Evolutionary conservation across 2,888 invertebrate genomes (phyloP).

Genomic region (Brachypterus glaber): DNA sequence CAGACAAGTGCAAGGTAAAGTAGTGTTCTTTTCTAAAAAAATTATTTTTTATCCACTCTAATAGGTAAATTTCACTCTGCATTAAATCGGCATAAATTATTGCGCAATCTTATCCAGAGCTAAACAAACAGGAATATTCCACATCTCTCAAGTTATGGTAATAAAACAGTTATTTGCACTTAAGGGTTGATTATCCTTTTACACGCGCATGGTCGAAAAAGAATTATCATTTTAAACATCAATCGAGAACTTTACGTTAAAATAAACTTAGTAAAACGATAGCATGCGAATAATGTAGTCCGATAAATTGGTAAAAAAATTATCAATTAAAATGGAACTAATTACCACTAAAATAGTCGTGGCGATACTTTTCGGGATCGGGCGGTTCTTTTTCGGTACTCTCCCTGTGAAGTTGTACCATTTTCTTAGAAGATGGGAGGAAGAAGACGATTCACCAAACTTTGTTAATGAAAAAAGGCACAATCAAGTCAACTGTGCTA

Average conservation of each 20-base stretch:
- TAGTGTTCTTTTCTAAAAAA: too few species aligned
- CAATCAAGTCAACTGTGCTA: conserved; percentile 31
- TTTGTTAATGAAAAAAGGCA: conserved; percentile 33
- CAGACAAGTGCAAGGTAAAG: too few species aligned
- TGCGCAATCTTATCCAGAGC: too few species aligned
- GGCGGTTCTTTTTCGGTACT: conserved; percentile 43
- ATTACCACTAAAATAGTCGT: conserved; percentile 42
- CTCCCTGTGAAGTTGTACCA: conserved; percentile 44
- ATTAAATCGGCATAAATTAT: too few species aligned
- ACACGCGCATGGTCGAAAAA: neutral
- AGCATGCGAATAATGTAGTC: conserved; percentile 14
- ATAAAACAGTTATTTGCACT: neutral
- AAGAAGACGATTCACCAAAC: conserved; percentile 27
- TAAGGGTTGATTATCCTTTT: conserved; percentile 1
- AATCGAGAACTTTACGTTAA: too few species aligned
- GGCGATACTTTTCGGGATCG: conserved; percentile 40
- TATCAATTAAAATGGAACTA: conserved; percentile 33
- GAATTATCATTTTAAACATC: conserved; percentile 2
- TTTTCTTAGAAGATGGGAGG: conserved; percentile 35
- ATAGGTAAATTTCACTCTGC: too few species aligned
- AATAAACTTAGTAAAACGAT: conserved; percentile 6
- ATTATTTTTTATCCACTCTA: too few species aligned
- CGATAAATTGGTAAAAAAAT: neutral
- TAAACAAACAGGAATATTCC: too few species aligned
- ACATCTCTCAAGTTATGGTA: too few species aligned